These are phyloP conservation scores for Spilogale gracilis DNA, from an alignment of 2,113 vertebrate genomes.

Conservation along the genomic window DNA sequence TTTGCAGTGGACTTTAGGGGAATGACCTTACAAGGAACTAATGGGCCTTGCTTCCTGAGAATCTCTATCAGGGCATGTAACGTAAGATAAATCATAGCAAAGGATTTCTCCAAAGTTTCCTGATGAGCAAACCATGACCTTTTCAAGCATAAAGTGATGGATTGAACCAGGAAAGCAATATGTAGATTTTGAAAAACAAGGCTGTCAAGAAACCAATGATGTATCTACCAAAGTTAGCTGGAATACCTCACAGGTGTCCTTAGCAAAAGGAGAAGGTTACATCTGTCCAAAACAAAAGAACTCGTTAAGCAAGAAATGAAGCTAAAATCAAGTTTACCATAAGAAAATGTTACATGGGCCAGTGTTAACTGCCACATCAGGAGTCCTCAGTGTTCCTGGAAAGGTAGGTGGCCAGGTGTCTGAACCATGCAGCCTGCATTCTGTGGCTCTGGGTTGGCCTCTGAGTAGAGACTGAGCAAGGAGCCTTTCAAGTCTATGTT, in stretches of 20 bases:
- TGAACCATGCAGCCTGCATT: neutral
- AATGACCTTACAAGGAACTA: constrained; percentile 41
- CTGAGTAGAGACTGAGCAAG: constrained; percentile 24
- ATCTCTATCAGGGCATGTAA: constrained; percentile 45
- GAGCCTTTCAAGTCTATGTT: constrained; percentile 49
- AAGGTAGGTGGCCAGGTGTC: neutral
- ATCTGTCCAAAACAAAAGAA: constrained; percentile 25
- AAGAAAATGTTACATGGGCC: neutral
- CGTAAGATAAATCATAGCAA: constrained; percentile 67
- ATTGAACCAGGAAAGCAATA: constrained; percentile 19
- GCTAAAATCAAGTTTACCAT: neutral
- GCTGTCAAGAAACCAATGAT: neutral
- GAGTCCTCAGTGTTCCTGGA: neutral
- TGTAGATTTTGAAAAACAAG: constrained; percentile 60
- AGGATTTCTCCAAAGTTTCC: constrained; percentile 60
- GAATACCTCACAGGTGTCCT: neutral
- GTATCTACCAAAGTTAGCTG: neutral
- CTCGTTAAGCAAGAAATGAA: constrained; percentile 22
- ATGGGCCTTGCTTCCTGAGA: constrained; percentile 45
- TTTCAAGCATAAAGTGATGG: constrained; percentile 68
- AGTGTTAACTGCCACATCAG: neutral
- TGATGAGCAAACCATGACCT: constrained; percentile 64
- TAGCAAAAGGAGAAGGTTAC: constrained; percentile 41
- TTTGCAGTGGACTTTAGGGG: neutral
- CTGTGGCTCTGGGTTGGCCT: neutral